Evolutionary conservation across 1,140 invertebrate genomes (phyloP).

Genomic region (Drusus annulatus): DNA sequence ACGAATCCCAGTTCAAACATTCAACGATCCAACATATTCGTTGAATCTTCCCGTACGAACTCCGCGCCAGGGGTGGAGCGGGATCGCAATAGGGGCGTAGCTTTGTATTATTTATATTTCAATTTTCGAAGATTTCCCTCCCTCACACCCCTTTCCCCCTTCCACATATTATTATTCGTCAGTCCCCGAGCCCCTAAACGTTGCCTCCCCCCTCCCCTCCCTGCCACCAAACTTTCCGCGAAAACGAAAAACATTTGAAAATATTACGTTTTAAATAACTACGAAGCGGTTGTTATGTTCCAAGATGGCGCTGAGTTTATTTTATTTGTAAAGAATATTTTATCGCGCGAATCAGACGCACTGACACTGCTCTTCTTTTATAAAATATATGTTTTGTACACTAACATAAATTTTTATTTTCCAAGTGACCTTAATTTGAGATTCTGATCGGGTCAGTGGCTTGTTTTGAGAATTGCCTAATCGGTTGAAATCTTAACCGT

Average conservation of each 20-base stretch:
- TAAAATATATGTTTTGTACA: too few species aligned
- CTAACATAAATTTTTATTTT: too few species aligned
- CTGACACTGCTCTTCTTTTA: too few species aligned
- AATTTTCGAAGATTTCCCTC: slow-evolving; percentile 57
- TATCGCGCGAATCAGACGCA: too few species aligned
- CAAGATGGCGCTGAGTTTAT: neutral
- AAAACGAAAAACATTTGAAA: slow-evolving; percentile 54
- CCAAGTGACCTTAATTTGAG: too few species aligned
- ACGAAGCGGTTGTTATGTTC: slow-evolving; percentile 38
- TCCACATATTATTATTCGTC: slow-evolving; percentile 1
- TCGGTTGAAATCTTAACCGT: too few species aligned
- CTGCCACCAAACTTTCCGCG: neutral
- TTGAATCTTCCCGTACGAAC: slow-evolving; percentile 3
- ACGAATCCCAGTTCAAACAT: neutral
- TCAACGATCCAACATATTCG: neutral
- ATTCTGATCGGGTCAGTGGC: too few species aligned
- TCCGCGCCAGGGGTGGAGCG: neutral
- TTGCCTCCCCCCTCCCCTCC: slow-evolving; percentile 5
- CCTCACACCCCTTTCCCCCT: slow-evolving; percentile 26
- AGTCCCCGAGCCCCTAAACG: slow-evolving; percentile 26
- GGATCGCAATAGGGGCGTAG: neutral
- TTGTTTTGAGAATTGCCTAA: too few species aligned
- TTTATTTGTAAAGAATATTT: too few species aligned
- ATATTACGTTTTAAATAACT: slow-evolving; percentile 48
- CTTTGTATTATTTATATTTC: slow-evolving; percentile 59